A percentile compares a stretch with the other conserved stretches of the same genome.
phyloP scores from a whole-genome alignment of 2,797 vertebrate species.

The Leucoraja ocellata region DNA sequence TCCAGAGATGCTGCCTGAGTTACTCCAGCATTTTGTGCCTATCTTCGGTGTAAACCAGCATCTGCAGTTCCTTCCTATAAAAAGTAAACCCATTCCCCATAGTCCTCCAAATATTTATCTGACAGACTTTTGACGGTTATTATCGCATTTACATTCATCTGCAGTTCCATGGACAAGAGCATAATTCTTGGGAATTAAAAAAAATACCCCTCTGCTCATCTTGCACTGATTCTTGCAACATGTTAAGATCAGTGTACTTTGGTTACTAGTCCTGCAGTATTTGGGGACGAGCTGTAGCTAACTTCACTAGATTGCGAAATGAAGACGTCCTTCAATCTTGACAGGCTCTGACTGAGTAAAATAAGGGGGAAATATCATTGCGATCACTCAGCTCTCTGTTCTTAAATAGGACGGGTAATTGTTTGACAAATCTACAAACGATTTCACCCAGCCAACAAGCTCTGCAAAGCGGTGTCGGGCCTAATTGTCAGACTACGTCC shows the following conservation, averaged over 20 bases:
- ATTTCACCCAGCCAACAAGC: slow-evolving; percentile 26
- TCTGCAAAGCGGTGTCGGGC: slow-evolving; percentile 41
- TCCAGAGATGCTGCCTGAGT: too few relatives aligned
- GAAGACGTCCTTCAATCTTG: neutral
- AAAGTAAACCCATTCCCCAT: neutral
- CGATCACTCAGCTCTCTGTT: neutral
- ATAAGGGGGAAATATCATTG: neutral
- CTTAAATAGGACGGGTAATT: neutral
- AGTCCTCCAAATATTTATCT: neutral
- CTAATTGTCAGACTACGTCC: slow-evolving; percentile 49
- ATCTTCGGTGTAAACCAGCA: too few relatives aligned
- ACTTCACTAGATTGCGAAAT: neutral
- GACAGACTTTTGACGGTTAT: neutral
- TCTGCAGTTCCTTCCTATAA: too few relatives aligned
- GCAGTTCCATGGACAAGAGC: neutral
- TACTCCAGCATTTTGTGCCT: too few relatives aligned
- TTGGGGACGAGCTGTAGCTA: neutral
- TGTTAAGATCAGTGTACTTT: neutral
- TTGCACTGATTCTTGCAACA: neutral
- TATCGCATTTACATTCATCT: neutral
- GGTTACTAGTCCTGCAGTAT: neutral
- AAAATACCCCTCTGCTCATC: neutral
- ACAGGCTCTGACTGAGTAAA: neutral
- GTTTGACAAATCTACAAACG: slow-evolving; percentile 26
- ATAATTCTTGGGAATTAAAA: neutral